Evolutionary conservation across 2,113 vertebrate species (phyloP).

Genomic region (Bubo scandiacus): DNA sequence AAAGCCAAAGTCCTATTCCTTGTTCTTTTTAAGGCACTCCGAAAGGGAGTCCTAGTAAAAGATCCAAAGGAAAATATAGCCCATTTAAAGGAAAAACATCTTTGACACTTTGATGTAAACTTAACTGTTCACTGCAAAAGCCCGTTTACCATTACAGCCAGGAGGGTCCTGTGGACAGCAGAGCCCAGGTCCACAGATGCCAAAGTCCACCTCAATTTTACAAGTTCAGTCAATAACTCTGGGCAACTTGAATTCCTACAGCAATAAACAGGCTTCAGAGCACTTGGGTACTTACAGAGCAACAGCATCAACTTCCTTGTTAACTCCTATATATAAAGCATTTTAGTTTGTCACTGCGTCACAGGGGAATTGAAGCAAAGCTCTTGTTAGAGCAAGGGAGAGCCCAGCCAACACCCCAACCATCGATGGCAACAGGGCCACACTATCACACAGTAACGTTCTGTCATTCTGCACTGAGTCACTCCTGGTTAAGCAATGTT

Average conservation of each 20-base stretch:
- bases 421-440: accelerated
- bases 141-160: neutral
- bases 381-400: neutral
- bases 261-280: neutral
- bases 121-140: neutral
- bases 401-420: neutral
- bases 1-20: neutral
- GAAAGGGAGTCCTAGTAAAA: neutral
- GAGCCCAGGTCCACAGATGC: neutral
- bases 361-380: accelerated
- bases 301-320: neutral
- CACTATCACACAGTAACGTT: neutral
- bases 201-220: neutral
- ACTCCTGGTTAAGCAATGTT: neutral
- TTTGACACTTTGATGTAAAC: neutral
- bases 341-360: neutral
- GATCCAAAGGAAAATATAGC: neutral
- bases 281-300: neutral
- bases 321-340: neutral
- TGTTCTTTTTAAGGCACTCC: neutral
- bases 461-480: neutral
- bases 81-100: neutral
- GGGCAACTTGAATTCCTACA: neutral
- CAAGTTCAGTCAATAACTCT: neutral
- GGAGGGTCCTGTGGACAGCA: neutral